phyloP scores from a whole-genome alignment of 2,113 vertebrate genomes.

The Pyrgilauda ruficollis region DNA sequence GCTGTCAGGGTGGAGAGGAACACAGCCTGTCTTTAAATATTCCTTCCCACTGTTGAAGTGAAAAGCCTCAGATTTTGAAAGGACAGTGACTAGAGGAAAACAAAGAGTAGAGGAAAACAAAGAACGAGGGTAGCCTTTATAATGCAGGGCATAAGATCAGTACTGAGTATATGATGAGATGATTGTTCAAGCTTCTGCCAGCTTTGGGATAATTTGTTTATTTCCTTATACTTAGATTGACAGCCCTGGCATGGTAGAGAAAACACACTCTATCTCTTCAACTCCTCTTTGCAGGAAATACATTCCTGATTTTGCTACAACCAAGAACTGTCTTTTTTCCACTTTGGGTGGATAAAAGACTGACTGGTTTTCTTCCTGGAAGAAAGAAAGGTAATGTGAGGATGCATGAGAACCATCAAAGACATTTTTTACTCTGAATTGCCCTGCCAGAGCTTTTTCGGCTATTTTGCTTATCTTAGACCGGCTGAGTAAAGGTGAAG shows the following conservation, averaged over 20 bases:
- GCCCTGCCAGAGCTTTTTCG: not conserved
- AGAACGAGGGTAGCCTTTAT: not conserved
- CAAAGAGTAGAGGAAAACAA: not conserved
- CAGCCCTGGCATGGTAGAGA: not conserved
- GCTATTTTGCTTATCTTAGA: not conserved
- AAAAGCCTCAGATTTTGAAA: not conserved
- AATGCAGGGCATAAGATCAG: not conserved
- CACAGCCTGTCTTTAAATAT: not conserved
- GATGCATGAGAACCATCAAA: not conserved
- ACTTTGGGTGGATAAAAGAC: not conserved
- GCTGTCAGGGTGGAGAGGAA: not conserved
- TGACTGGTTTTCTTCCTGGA: not conserved
- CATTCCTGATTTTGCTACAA: not conserved
- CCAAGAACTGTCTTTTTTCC: not conserved
- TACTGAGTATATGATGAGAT: not conserved
- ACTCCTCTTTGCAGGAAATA: not conserved
- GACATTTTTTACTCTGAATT: not conserved
- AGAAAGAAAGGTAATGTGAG: not conserved
- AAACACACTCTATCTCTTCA: not conserved
- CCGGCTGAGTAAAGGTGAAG: not conserved
- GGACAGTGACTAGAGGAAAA: not conserved
- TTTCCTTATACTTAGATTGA: not conserved
- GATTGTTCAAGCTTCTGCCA: not conserved
- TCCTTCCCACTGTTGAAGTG: not conserved
- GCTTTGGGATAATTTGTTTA: not conserved